A percentile compares a stretch with the other conserved stretches of the same genome.
Evolutionary conservation across 2,113 vertebrate genomes (phyloP).

Genomic region (Tachuris rubrigastra): DNA sequence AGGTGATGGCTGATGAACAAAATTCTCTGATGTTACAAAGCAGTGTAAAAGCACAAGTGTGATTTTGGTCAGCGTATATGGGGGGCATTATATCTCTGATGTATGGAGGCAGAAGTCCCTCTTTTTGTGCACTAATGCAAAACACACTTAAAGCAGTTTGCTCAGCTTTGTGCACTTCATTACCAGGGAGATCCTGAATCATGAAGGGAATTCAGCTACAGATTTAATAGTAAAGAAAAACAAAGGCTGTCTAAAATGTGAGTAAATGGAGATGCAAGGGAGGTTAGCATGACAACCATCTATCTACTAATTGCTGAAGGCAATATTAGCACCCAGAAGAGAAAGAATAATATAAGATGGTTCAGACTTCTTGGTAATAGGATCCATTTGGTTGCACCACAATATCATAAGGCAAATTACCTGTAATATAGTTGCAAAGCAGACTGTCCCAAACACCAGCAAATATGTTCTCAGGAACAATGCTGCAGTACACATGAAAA

Average conservation of each 20-base stretch:
- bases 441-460: not conserved
- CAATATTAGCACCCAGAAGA: not conserved
- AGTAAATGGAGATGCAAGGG: not conserved
- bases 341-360: not conserved
- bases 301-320: not conserved
- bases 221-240: not conserved
- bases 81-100: not conserved
- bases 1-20: not conserved
- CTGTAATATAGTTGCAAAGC: not conserved
- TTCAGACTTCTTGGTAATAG: not conserved
- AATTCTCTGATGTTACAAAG: not conserved
- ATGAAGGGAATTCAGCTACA: not conserved
- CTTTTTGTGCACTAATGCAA: not conserved
- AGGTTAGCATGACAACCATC: not conserved
- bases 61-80: not conserved
- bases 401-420: not conserved
- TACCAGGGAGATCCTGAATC: not conserved
- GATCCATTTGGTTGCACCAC: not conserved
- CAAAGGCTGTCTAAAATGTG: not conserved
- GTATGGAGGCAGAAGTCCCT: not conserved
- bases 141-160: not conserved
- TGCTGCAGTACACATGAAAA: constrained; percentile 19
- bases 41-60: not conserved
- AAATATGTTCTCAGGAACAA: constrained; percentile 2
- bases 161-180: not conserved